Conservation (phyloP, 2,113 vertebrate genomes). For the Harpagus bidentatus region DNA sequence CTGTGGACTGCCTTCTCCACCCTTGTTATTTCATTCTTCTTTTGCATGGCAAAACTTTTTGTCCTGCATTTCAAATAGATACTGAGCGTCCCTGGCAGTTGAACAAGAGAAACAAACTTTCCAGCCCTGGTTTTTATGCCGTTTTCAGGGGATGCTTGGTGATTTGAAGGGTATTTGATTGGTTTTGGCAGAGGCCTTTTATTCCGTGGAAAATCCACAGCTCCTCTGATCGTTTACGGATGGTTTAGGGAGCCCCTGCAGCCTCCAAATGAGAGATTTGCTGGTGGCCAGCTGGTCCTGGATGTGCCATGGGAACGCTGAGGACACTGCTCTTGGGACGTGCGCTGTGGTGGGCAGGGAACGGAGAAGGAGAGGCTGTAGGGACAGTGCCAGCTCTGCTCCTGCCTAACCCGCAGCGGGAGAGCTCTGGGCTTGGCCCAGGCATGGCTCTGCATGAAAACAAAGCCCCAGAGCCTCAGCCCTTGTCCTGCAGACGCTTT, state of each 20-base stretch:
- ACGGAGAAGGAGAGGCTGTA: neutral
- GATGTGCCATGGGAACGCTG: neutral
- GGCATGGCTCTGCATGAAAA: neutral
- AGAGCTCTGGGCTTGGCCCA: neutral
- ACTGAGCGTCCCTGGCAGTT: constrained; percentile 23
- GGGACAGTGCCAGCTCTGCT: neutral
- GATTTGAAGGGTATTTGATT: constrained; percentile 27
- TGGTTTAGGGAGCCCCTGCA: neutral
- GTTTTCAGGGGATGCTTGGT: neutral
- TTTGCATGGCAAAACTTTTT: constrained; percentile 46
- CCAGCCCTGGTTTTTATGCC: neutral
- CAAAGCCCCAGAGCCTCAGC: neutral
- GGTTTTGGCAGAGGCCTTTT: constrained; percentile 4
- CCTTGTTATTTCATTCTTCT: constrained; percentile 16
- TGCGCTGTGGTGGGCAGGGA: neutral
- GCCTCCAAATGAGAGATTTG: neutral
- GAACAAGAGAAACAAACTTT: constrained; percentile 51
- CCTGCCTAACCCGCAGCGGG: neutral
- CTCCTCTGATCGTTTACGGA: neutral
- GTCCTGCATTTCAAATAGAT: constrained; percentile 36
- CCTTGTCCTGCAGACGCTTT: neutral
- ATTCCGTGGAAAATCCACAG: neutral
- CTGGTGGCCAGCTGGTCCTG: neutral
- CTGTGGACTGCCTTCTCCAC: neutral
- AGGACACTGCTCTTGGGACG: neutral